phyloP scores from a whole-genome alignment of 1,140 invertebrate genomes.

The Tetramorium alpestre region DNA sequence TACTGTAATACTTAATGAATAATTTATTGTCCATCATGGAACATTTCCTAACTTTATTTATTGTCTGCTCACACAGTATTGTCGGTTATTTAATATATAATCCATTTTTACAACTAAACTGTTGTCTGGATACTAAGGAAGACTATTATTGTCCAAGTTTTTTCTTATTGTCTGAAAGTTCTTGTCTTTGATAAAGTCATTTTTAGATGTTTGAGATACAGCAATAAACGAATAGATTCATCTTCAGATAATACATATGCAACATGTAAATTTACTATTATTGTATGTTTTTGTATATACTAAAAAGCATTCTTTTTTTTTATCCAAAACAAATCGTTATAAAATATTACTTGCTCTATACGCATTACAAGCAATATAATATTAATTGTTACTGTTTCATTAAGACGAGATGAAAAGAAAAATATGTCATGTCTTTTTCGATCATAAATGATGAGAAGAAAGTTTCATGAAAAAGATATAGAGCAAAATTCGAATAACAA shows the following conservation, averaged over 20 bases:
- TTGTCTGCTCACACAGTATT: constrained; percentile 85
- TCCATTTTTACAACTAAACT: constrained; percentile 75
- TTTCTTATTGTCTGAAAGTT: constrained; percentile 59
- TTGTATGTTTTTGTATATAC: not conserved
- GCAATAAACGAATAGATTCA: not conserved
- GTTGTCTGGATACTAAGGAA: constrained; percentile 84
- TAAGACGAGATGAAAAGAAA: not conserved
- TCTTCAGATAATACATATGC: not conserved
- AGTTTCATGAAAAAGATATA: not conserved
- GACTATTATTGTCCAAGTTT: constrained; percentile 75
- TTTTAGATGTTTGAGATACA: constrained; percentile 16
- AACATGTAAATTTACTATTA: not conserved
- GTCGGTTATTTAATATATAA: constrained; percentile 81
- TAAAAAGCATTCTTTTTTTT: not conserved
- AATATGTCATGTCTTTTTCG: not conserved
- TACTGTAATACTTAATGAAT: constrained; percentile 60
- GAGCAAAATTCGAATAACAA: not conserved
- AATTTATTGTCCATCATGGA: constrained; percentile 80
- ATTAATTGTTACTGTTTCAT: not conserved
- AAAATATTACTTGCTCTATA: constrained; percentile 4
- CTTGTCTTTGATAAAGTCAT: not conserved
- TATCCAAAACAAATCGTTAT: not conserved
- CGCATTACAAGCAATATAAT: not conserved
- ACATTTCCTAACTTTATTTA: constrained; percentile 82
- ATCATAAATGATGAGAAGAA: not conserved